Conservation (phyloP, 2,797 vertebrate species). For the Acrossocheilus fasciatus region DNA sequence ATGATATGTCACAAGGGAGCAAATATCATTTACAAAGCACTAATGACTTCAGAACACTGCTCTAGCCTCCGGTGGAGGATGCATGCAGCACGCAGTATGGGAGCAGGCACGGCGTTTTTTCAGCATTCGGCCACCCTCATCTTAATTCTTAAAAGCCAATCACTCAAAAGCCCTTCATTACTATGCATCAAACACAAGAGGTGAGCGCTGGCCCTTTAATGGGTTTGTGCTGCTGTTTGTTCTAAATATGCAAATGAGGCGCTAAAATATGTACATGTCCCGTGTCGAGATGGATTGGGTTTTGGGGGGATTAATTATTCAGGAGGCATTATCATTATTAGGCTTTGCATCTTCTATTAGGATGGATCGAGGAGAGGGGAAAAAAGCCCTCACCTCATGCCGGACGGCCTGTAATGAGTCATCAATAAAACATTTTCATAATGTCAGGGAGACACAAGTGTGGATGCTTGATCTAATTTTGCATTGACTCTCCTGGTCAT, state of each 20-base stretch:
- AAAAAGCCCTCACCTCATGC: constrained; percentile 73
- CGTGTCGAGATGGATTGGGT: constrained; percentile 80
- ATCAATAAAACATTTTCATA: constrained; percentile 87
- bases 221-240: constrained; percentile 80
- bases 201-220: constrained; percentile 69
- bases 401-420: constrained; percentile 81
- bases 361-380: constrained; percentile 70
- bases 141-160: constrained; percentile 81
- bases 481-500: constrained; percentile 76
- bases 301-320: constrained; percentile 82
- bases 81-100: constrained; percentile 84
- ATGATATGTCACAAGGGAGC: constrained; percentile 99
- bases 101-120: constrained; percentile 59
- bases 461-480: constrained; percentile 78
- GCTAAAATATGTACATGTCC: constrained; percentile 85
- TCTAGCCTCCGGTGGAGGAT: constrained; percentile 91
- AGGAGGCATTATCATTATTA: constrained; percentile 83
- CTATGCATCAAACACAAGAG: constrained; percentile 63
- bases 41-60: constrained; percentile 98
- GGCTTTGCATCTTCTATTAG: constrained; percentile 80
- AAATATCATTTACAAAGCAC: constrained; percentile 99
- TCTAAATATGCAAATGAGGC: constrained; percentile 83
- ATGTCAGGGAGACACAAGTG: constrained; percentile 80
- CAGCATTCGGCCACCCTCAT: constrained; percentile 52
- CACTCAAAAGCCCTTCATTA: constrained; percentile 79